These are phyloP conservation scores for Alcis repandata DNA, from an alignment of 2,888 invertebrate genomes.

Conservation along the genomic window DNA sequence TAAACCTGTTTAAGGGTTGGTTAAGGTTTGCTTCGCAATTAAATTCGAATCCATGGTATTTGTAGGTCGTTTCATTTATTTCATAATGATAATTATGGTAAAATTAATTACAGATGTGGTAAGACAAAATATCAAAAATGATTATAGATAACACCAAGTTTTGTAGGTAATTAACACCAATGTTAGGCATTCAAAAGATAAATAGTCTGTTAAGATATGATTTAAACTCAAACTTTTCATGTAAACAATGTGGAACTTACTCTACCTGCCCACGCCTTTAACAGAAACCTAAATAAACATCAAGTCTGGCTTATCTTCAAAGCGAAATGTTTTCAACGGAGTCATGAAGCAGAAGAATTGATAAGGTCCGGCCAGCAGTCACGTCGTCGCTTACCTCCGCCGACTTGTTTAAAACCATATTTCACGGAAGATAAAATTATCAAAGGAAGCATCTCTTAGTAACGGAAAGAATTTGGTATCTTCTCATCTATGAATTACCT, in stretches of 20 bases:
- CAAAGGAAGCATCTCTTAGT: slow-evolving; percentile 30
- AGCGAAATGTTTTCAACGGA: slow-evolving; percentile 42
- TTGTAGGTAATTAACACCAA: too few species aligned
- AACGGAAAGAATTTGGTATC: slow-evolving; percentile 24
- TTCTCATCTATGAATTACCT: slow-evolving; percentile 9
- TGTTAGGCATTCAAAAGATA: too few species aligned
- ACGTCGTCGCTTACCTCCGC: slow-evolving; percentile 14
- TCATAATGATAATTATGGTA: too few species aligned
- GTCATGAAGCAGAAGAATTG: slow-evolving; percentile 46
- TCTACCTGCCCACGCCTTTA: slow-evolving; percentile 26
- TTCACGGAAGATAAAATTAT: slow-evolving; percentile 39
- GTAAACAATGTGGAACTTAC: slow-evolving; percentile 14
- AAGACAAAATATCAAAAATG: too few species aligned
- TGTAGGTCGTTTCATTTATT: too few species aligned
- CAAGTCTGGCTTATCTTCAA: slow-evolving; percentile 40
- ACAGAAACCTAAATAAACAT: slow-evolving; percentile 43
- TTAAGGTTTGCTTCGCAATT: slow-evolving; percentile 1
- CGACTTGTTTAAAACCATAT: slow-evolving; percentile 41
- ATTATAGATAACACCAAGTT: too few species aligned
- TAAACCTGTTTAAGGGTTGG: not conserved
- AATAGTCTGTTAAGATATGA: slow-evolving; percentile 38
- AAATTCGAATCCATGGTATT: slow-evolving; percentile 15
- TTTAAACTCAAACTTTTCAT: slow-evolving; percentile 37
- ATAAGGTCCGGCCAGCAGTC: slow-evolving; percentile 44
- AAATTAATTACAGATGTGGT: too few species aligned